These are phyloP conservation scores for Apotomis betuletana DNA, from an alignment of 2,888 invertebrate species.

Conservation along the genomic window DNA sequence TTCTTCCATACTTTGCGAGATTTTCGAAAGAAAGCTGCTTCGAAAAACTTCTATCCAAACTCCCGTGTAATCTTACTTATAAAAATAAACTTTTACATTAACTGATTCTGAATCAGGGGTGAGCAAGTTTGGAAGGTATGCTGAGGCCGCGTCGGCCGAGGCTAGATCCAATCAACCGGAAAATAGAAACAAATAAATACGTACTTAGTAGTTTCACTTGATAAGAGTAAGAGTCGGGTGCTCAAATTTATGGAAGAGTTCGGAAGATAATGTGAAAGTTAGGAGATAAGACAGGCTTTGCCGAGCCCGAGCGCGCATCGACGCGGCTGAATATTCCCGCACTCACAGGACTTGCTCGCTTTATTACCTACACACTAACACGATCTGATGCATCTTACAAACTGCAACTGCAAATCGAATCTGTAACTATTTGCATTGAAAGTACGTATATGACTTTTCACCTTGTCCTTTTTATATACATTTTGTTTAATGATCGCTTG, in stretches of 20 bases:
- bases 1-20: conserved; percentile 77
- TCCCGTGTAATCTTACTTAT: conserved; percentile 84
- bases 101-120: conserved; percentile 81
- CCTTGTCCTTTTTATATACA: not conserved
- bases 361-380: conserved; percentile 42
- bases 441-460: not conserved
- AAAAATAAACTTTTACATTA: conserved; percentile 85
- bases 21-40: conserved; percentile 79
- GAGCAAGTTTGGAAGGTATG: conserved; percentile 72
- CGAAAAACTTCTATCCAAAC: conserved; percentile 75
- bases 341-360: conserved; percentile 57
- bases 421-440: not conserved
- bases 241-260: conserved; percentile 76
- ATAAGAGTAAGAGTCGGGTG: conserved; percentile 73
- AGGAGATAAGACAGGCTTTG: conserved; percentile 74
- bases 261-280: conserved; percentile 78
- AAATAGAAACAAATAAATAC: conserved; percentile 82
- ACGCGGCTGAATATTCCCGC: conserved; percentile 66
- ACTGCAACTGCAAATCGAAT: too few relatives aligned
- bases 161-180: conserved; percentile 77
- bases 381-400: conserved; percentile 2
- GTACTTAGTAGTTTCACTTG: conserved; percentile 79
- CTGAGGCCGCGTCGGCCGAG: conserved; percentile 64
- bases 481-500: conserved; percentile 24
- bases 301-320: conserved; percentile 59